Evolutionary conservation across 2,888 invertebrate genomes (phyloP), one percentile per base, ranked within the genome.

Genomic region (Eledona agricola): DNA sequence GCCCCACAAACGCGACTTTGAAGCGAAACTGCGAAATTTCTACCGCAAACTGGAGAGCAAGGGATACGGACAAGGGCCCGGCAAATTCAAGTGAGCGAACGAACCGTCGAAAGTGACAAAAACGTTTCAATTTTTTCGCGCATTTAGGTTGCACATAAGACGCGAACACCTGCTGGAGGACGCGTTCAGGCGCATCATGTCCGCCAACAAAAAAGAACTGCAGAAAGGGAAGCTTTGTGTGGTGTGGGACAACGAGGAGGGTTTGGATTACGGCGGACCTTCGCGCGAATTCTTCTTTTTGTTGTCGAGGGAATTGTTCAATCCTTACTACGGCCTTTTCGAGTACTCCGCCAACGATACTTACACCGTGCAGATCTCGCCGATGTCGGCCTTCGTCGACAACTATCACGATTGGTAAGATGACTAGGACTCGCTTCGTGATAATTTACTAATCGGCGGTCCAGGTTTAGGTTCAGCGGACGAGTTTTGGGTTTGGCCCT

Each of bases 271-370:
- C 76, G 97, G 98, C 28, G 98, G 98, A 1, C 97, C 97, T 1
- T 96, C 96, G 5, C 82, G 96, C 15, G 98, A 98, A 79, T 96
- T 98, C 79, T 98, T 98, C 84, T 97, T 96, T 78, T 84, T 98
- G 15, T 81, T 98, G n/a, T 97, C 96, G 0, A 82, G 97, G 42
- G 96, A 98, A 74, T 83, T 98, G 4, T 98, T 98, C 79, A 97
- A 98, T 81, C 98, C 98, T 0, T 97, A 97, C 77, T 97, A 98
- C 69, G 97, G 97, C 0, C 83, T 97, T 52, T 98, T 98, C 77
- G 97, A 98, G 78, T 98, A 98, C 75, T 96, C 96, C 0, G 96
- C 96, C 31, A 96, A 96, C 72, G 96, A 98, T 72, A 96, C 96
- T 0, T 97, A 97, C 74, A 97, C 96, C 3, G 96, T 97, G 11